Conservation (phyloP, 2,888 invertebrate genomes). For the Scaptomyza polygonia region DNA sequence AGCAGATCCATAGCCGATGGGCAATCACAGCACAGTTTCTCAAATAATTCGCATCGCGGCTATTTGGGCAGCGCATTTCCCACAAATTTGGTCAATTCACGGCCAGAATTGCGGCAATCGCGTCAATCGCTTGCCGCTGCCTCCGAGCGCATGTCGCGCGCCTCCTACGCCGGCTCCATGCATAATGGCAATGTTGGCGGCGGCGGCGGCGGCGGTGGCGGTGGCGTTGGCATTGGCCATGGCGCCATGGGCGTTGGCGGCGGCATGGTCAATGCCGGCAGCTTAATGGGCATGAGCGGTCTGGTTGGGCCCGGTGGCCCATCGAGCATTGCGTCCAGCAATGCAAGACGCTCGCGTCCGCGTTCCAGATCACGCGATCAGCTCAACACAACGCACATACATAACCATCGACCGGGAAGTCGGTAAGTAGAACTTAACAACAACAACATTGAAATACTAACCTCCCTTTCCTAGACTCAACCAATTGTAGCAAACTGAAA, state of each 20-base stretch:
- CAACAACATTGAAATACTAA: no score
- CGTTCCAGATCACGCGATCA: constrained; percentile 91
- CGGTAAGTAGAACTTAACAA: constrained; percentile 86
- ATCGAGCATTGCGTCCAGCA: constrained; percentile 86
- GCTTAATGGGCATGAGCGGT: constrained; percentile 78
- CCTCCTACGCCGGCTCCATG: constrained; percentile 89
- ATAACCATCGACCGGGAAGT: constrained; percentile 89
- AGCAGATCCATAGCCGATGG: constrained; percentile 92
- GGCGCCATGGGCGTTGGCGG: constrained; percentile 50
- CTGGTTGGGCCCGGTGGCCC: constrained; percentile 82
- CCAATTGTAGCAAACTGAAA: constrained; percentile 8
- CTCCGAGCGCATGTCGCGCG: constrained; percentile 91
- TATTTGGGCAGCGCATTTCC: constrained; percentile 89
- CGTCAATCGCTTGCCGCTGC: constrained; percentile 93
- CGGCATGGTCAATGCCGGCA: constrained; percentile 47
- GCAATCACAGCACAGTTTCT: constrained; percentile 95
- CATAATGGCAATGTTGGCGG: constrained; percentile 83
- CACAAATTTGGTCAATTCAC: constrained; percentile 90
- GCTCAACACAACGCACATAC: constrained; percentile 85
- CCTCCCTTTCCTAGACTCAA: background rate
- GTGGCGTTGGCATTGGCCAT: constrained; percentile 54
- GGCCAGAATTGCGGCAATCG: constrained; percentile 93
- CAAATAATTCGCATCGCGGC: constrained; percentile 90
- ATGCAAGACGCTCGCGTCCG: constrained; percentile 89
- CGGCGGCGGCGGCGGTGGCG: constrained; percentile 63